These are phyloP conservation scores for Caenorhabditis panamensis DNA, from an alignment of 2,888 invertebrate genomes.

Conservation along the genomic window DNA sequence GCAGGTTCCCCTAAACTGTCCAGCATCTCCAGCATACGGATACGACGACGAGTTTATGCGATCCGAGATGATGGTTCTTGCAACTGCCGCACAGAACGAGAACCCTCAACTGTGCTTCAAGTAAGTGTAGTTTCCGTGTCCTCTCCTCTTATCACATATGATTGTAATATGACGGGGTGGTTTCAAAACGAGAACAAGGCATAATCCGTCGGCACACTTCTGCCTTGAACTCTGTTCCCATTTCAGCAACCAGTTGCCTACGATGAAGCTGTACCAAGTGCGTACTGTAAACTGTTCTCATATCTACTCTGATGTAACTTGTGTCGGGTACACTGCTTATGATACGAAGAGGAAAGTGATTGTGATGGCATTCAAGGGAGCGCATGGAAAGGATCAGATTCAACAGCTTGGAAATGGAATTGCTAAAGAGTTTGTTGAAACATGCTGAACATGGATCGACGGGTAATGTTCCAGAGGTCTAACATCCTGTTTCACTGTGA, in stretches of 20 bases:
- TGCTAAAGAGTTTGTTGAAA: slow-evolving; percentile 20
- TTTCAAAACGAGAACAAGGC: too few relatives aligned
- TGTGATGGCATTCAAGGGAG: slow-evolving; percentile 43
- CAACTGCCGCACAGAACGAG: slow-evolving; percentile 45
- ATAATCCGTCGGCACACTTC: background rate
- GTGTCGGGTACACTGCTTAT: slow-evolving; percentile 43
- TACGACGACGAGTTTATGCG: slow-evolving; percentile 52
- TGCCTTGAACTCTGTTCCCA: background rate
- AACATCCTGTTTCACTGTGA: slow-evolving; percentile 21
- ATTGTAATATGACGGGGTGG: background rate
- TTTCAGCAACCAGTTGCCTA: slow-evolving; percentile 49
- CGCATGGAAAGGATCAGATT: slow-evolving; percentile 48
- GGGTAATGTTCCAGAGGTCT: slow-evolving; percentile 24
- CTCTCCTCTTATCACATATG: background rate
- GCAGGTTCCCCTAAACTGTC: slow-evolving; percentile 38
- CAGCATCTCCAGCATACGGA: slow-evolving; percentile 10
- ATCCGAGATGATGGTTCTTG: slow-evolving; percentile 27
- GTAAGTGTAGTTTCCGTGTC: slow-evolving; percentile 19
- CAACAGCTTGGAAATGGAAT: background rate
- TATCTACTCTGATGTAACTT: slow-evolving; percentile 28
- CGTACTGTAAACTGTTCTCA: slow-evolving; percentile 35
- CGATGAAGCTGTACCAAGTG: slow-evolving; percentile 35
- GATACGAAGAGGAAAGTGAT: slow-evolving; percentile 36
- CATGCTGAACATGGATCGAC: background rate
- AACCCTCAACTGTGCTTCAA: slow-evolving; percentile 52